phyloP scores from a whole-genome alignment of 2,113 vertebrate genomes.

The Carassius carassius region DNA sequence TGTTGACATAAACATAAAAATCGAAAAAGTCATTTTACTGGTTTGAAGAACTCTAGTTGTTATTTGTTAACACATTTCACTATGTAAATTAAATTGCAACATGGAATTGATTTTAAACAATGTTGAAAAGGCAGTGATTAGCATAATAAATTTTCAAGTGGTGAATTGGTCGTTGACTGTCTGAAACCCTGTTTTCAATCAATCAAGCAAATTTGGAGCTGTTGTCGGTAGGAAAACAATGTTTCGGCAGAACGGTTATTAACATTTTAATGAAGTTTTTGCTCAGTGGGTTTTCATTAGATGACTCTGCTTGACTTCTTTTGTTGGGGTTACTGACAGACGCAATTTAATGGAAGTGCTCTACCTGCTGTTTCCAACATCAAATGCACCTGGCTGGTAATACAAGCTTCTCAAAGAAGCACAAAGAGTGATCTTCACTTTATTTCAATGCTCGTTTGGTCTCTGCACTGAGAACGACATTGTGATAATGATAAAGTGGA shows the following conservation, averaged over 20 bases:
- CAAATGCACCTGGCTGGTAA: conserved; percentile 36
- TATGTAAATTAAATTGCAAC: conserved; percentile 8
- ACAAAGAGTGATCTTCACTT: conserved; percentile 19
- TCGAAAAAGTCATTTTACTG: background rate
- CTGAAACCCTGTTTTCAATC: conserved; percentile 27
- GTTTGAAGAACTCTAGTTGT: conserved; percentile 5
- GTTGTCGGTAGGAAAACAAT: conserved; percentile 26
- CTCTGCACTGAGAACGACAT: conserved; percentile 28
- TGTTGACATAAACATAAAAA: background rate
- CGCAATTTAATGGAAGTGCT: conserved; percentile 36
- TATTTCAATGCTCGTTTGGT: conserved; percentile 43
- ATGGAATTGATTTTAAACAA: background rate
- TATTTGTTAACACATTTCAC: conserved; percentile 1
- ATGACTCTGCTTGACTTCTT: conserved; percentile 39
- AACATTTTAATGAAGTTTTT: conserved; percentile 40
- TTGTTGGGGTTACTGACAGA: conserved; percentile 37
- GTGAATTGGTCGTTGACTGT: conserved; percentile 2
- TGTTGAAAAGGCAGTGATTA: conserved; percentile 13
- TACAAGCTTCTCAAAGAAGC: conserved; percentile 23
- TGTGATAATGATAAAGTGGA: conserved; percentile 41
- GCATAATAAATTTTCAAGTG: conserved; percentile 13
- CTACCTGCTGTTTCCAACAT: conserved; percentile 34
- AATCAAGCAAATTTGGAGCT: conserved; percentile 15
- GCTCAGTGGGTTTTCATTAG: conserved; percentile 43
- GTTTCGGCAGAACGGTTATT: conserved; percentile 25